Conservation (phyloP, 2,888 invertebrate genomes). For the Andricus curvator region DNA sequence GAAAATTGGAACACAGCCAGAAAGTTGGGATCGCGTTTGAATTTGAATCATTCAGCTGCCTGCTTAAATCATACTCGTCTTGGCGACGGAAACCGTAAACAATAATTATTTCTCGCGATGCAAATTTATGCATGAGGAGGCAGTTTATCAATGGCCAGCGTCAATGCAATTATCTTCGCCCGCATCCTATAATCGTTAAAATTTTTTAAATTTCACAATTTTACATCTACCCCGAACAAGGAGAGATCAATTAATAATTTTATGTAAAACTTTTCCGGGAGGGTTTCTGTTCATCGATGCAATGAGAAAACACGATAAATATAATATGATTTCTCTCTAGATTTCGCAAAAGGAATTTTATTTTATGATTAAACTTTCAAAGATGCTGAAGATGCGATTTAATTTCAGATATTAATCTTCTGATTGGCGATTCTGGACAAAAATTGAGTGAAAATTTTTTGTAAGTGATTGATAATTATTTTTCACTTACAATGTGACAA, state of each 20-base stretch:
- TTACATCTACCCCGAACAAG: not conserved
- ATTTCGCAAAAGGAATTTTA: too few species aligned
- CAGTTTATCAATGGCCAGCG: conserved; percentile 1
- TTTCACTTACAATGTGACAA: too few species aligned
- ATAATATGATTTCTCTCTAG: too few species aligned
- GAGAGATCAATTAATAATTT: not conserved
- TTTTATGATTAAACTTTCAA: too few species aligned
- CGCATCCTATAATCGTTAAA: not conserved
- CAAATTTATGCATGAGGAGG: conserved; percentile 26
- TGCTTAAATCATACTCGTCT: conserved; percentile 13
- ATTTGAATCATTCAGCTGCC: conserved; percentile 20
- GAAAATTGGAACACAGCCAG: conserved; percentile 26
- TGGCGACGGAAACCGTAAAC: conserved; percentile 27
- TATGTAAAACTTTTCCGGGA: not conserved
- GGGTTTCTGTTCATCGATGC: not conserved
- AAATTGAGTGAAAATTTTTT: too few species aligned
- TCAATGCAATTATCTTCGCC: conserved; percentile 21
- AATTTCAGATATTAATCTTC: too few species aligned
- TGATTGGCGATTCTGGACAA: too few species aligned
- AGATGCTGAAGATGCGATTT: too few species aligned
- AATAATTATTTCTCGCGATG: conserved; percentile 25
- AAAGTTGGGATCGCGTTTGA: not conserved
- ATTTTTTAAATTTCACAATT: too few species aligned
- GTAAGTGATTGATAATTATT: too few species aligned
- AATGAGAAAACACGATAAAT: too few species aligned